Conservation (phyloP, 2,888 invertebrate species). For the Aphidius colemani region DNA sequence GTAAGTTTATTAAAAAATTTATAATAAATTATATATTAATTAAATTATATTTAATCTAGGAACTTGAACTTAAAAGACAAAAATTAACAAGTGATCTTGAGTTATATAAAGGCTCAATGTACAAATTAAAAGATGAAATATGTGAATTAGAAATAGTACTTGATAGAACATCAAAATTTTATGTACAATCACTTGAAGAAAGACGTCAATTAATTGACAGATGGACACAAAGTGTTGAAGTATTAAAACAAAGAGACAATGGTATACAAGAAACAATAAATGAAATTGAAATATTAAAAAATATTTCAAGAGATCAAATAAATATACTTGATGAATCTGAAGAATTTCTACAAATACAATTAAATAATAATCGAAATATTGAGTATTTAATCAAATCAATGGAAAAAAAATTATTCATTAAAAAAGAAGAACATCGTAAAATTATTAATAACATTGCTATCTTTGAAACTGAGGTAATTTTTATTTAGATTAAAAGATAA, state of each 20-base stretch:
- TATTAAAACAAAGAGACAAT: slow-evolving; percentile 71
- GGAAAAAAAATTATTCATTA: slow-evolving; percentile 55
- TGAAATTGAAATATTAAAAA: slow-evolving; percentile 64
- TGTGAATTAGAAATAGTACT: slow-evolving; percentile 64
- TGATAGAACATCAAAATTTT: slow-evolving; percentile 62
- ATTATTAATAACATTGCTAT: slow-evolving; percentile 53
- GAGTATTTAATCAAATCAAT: slow-evolving; percentile 57
- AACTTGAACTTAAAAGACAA: slow-evolving; percentile 65
- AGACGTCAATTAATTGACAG: slow-evolving; percentile 71
- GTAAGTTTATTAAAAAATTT: slow-evolving; percentile 42
- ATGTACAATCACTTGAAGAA: slow-evolving; percentile 68
- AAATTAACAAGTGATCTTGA: slow-evolving; percentile 62
- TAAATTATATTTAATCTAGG: slow-evolving; percentile 41
- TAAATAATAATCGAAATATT: slow-evolving; percentile 64
- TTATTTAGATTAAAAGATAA: not conserved
- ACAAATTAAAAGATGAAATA: slow-evolving; percentile 63
- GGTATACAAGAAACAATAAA: slow-evolving; percentile 66
- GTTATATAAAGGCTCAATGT: slow-evolving; percentile 58
- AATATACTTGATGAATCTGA: slow-evolving; percentile 67
- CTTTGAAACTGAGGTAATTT: slow-evolving; percentile 60
- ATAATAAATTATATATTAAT: slow-evolving; percentile 1
- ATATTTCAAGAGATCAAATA: slow-evolving; percentile 60
- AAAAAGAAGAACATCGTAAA: slow-evolving; percentile 53
- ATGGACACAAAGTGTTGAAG: slow-evolving; percentile 74
- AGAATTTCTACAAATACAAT: slow-evolving; percentile 66